Percentiles rank a stretch among this genome's conserved stretches.
Conservation (phyloP, 2,113 vertebrate genomes). For the Pelusios castaneus region DNA sequence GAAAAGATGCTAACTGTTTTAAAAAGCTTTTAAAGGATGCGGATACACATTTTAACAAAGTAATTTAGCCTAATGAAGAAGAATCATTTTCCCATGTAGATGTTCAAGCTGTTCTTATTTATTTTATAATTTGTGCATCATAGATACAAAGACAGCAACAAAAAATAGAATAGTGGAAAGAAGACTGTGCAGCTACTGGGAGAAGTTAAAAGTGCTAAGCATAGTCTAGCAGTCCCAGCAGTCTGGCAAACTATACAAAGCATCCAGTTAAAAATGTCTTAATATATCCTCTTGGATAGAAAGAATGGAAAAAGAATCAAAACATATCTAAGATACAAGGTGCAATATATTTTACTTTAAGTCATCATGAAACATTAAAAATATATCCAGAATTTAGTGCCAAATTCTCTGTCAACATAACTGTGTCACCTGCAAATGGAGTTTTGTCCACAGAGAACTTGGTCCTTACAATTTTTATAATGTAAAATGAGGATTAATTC, state of each 20-base stretch:
- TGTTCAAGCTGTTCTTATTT: background rate
- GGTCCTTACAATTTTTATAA: background rate
- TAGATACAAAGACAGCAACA: background rate
- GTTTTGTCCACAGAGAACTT: background rate
- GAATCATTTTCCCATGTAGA: background rate
- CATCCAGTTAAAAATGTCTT: background rate
- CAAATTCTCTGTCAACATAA: background rate
- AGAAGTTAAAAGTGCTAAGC: background rate
- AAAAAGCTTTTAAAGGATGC: background rate
- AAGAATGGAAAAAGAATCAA: background rate
- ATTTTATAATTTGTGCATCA: background rate
- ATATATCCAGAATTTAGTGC: background rate
- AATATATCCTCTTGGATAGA: background rate
- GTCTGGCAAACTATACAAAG: background rate
- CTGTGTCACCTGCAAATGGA: background rate
- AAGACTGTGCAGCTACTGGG: background rate
- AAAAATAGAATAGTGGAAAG: background rate
- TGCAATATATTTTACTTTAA: background rate
- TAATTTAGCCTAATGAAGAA: background rate
- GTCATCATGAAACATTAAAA: background rate
- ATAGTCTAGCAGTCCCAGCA: background rate
- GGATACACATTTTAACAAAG: background rate
- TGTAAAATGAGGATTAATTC: background rate
- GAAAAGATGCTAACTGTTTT: background rate
- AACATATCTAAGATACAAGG: background rate